Conservation (phyloP, 2,888 invertebrate species). For the Drosophila formosana region DNA sequence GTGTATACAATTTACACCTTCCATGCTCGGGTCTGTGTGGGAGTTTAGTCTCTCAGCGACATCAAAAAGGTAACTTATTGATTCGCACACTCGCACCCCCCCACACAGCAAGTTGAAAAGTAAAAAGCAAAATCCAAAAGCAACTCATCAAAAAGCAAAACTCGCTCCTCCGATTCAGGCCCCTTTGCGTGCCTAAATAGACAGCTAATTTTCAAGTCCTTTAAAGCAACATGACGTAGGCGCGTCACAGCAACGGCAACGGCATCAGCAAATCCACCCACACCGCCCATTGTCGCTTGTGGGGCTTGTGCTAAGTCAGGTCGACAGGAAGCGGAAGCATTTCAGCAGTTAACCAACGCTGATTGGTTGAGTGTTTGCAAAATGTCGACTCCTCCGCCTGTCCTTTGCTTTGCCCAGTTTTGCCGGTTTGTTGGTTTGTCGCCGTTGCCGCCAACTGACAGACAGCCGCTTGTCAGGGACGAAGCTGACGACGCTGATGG, state of each 20-base stretch:
- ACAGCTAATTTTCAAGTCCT: slow-evolving; percentile 78
- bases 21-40: slow-evolving; percentile 23
- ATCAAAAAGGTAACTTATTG: slow-evolving; percentile 71
- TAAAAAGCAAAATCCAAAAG: slow-evolving; percentile 45
- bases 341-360: slow-evolving; percentile 78
- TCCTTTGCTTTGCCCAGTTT: background rate
- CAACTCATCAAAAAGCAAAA: slow-evolving; percentile 48
- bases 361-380: slow-evolving; percentile 77
- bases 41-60: slow-evolving; percentile 24
- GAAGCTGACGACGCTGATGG: slow-evolving; percentile 68
- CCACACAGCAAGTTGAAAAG: slow-evolving; percentile 36
- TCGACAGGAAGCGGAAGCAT: slow-evolving; percentile 76
- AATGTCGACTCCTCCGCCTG: slow-evolving; percentile 50
- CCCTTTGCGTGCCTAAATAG: slow-evolving; percentile 74
- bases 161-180: slow-evolving; percentile 7
- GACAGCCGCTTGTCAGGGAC: slow-evolving; percentile 46
- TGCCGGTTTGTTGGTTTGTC: slow-evolving; percentile 10
- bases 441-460: background rate
- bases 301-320: slow-evolving; percentile 47
- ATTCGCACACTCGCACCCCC: slow-evolving; percentile 62
- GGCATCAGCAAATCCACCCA: background rate
- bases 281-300: background rate
- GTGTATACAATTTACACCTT: slow-evolving; percentile 46
- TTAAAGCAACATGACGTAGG: slow-evolving; percentile 72
- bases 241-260: slow-evolving; percentile 32